Evolutionary conservation across 1,140 invertebrate species (phyloP), one percentile per base, ranked within the genome.

Genomic region (Metopolophium dirhodum): DNA sequence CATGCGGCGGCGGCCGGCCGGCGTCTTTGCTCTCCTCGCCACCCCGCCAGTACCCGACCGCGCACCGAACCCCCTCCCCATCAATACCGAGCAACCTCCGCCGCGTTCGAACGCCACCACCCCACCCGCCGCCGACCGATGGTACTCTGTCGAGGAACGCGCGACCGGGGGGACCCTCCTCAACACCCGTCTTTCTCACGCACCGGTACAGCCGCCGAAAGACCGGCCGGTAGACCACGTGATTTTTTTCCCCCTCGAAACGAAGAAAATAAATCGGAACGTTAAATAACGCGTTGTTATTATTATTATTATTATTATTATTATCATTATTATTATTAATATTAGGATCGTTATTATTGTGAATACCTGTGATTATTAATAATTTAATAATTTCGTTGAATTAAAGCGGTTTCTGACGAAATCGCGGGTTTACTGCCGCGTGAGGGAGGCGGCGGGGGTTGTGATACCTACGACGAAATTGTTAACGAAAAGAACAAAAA

Each of bases 1-100:
- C 91, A 30, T 54, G 45, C 77, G 91, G 91, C 68, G 54, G 26
- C 91, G 91, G 91, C 91, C 91, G 77, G 91, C 91, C 91, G 91
- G 91, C 91, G 91, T 93, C 91, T 93, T 93, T 85, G 91, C 68
- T 92, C 91, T 51, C 54, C 18, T 85, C 77, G 22, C 54, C 54
- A 22, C 89, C 22, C 54, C 89, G 23, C 35, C 35, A 9, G 22
- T 7, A 35, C 41, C 47, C 91, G 20, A 49, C 35, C 47, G 2
- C n/a, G 45, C 51, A 22, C 35, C 23, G 45, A 26, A 54, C 35
- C 22, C 4, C 7, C 37, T 23, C 47, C 0, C 35, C 82, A 30
- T 47, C n/a, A 0, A 37, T 37, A 7, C 0, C 89, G n/a, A 41
- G 7, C 47, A 49, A n/a, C 49, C 23, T 35, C 86, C 41, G 41